Evolutionary conservation across 2,888 invertebrate species (phyloP).

Genomic region (Drosophila rubida): DNA sequence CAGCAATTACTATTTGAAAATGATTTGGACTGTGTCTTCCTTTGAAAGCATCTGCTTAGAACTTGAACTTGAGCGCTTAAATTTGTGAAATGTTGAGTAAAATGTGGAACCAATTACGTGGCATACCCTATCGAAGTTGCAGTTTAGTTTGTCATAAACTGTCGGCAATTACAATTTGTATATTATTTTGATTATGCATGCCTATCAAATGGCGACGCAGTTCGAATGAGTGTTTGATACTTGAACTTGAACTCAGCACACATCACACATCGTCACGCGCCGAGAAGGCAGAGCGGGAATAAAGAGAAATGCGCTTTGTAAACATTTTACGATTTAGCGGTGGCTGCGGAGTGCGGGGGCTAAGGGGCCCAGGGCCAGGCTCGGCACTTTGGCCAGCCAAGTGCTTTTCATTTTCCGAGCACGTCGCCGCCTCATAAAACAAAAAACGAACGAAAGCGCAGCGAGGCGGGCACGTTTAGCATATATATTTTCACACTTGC

Average conservation of each 20-base stretch:
- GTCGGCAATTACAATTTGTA: too few species aligned
- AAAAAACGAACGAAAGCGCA: slow-evolving; percentile 72
- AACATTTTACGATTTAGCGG: slow-evolving; percentile 77
- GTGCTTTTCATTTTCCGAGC: slow-evolving; percentile 80
- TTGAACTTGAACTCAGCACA: too few species aligned
- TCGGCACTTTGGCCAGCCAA: slow-evolving; percentile 78
- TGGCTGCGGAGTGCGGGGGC: slow-evolving; percentile 27
- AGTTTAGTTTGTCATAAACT: background rate
- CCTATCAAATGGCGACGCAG: background rate
- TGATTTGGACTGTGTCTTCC: too few species aligned
- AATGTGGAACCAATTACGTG: too few species aligned
- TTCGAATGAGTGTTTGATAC: slow-evolving; percentile 2
- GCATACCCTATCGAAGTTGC: too few species aligned
- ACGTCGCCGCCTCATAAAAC: slow-evolving; percentile 78
- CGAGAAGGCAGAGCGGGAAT: slow-evolving; percentile 16
- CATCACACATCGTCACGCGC: slow-evolving; percentile 17
- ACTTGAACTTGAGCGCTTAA: too few species aligned
- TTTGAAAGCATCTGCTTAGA: too few species aligned
- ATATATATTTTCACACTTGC: slow-evolving; percentile 80
- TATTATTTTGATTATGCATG: background rate
- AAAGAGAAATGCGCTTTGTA: slow-evolving; percentile 35
- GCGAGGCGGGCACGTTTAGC: slow-evolving; percentile 73
- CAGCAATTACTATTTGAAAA: too few species aligned
- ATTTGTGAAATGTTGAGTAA: too few species aligned
- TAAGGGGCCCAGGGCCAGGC: slow-evolving; percentile 53